A percentile compares a stretch with the other conserved stretches of the same genome.
phyloP scores from a whole-genome alignment of 2,888 invertebrate species.

The Arge pagana region DNA sequence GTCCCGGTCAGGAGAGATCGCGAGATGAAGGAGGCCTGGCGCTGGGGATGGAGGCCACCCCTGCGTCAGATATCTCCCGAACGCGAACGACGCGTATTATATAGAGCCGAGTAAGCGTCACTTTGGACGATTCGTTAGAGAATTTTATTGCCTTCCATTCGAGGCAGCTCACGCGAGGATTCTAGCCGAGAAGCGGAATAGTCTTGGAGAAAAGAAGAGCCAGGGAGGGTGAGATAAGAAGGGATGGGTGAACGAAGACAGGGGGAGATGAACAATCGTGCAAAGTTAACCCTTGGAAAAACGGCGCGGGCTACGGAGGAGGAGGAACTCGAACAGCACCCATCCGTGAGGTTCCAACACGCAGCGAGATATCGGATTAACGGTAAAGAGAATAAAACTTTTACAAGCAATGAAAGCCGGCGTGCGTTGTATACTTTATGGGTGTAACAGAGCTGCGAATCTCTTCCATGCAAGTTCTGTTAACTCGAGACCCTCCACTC shows the following conservation, averaged over 20 bases:
- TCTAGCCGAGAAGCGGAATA: neutral
- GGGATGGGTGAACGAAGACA: neutral
- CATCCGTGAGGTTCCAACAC: too few species aligned
- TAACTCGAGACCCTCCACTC: constrained; percentile 9
- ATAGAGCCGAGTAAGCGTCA: neutral
- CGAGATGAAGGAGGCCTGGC: neutral
- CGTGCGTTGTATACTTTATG: constrained; percentile 9
- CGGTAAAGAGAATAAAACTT: constrained; percentile 14
- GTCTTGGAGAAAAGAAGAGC: neutral
- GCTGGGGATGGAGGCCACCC: too few species aligned
- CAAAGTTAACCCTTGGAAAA: too few species aligned
- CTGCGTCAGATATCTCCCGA: too few species aligned
- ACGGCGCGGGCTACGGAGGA: too few species aligned
- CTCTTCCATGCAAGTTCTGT: neutral
- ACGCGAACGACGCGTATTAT: too few species aligned
- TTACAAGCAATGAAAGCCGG: constrained; percentile 12
- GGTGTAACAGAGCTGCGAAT: constrained; percentile 12
- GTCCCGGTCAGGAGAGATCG: too few species aligned
- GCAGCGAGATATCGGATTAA: too few species aligned
- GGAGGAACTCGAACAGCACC: constrained; percentile 10
- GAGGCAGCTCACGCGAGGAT: constrained; percentile 6
- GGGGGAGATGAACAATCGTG: neutral
- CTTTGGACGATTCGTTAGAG: constrained; percentile 2
- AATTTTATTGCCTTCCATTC: constrained; percentile 15
- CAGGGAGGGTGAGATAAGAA: neutral